Conservation (phyloP, 2,113 vertebrate genomes). For the Promerops cafer region DNA sequence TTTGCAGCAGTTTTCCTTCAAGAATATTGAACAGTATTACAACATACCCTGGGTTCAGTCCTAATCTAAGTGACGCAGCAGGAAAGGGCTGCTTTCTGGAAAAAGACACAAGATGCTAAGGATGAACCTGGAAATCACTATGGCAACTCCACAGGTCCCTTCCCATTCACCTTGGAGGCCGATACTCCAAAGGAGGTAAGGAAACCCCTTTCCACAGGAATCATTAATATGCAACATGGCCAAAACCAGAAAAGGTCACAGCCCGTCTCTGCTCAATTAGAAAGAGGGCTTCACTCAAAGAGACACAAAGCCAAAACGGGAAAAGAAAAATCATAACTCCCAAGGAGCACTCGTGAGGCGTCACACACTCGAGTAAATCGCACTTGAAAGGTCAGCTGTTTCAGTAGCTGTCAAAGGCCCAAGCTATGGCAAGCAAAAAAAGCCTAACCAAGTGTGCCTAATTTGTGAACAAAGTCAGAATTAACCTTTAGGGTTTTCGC, state of each 20-base stretch:
- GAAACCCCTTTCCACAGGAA: not conserved
- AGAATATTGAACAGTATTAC: slow-evolving; percentile 37
- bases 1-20: slow-evolving; percentile 14
- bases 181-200: not conserved
- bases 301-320: not conserved
- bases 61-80: not conserved
- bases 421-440: not conserved
- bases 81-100: not conserved
- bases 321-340: not conserved
- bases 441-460: slow-evolving; percentile 29
- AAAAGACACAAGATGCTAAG: not conserved
- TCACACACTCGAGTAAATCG: not conserved
- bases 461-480: slow-evolving; percentile 52
- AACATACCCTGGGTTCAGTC: not conserved
- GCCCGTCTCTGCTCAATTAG: not conserved
- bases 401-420: not conserved
- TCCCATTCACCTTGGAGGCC: not conserved
- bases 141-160: not conserved
- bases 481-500: slow-evolving; percentile 6
- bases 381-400: slow-evolving; percentile 25
- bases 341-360: accelerated
- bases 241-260: not conserved
- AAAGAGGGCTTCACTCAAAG: not conserved
- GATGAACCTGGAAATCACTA: slow-evolving; percentile 27
- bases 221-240: not conserved